phyloP scores from a whole-genome alignment of 2,888 invertebrate genomes.

The Himalopsyche tibetana region DNA sequence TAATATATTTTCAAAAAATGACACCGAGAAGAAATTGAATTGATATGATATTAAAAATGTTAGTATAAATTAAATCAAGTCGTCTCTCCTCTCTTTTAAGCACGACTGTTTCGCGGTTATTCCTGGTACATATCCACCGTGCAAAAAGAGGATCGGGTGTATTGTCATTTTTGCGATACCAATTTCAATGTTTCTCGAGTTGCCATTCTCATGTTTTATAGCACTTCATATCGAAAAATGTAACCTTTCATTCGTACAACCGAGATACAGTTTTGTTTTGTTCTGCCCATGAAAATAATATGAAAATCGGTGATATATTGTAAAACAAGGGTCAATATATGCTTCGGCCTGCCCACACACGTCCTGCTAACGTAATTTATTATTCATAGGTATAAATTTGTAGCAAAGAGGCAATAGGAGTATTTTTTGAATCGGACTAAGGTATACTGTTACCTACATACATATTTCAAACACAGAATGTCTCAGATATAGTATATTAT shows the following conservation, averaged over 20 bases:
- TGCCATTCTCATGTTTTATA: constrained; percentile 1
- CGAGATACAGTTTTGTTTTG: constrained; percentile 43
- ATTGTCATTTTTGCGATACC: no score
- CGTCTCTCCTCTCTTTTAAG: no score
- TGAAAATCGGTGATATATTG: constrained; percentile 54
- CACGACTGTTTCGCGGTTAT: no score
- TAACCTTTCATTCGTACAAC: constrained; percentile 37
- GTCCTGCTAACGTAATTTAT: constrained; percentile 64
- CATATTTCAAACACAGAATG: constrained; percentile 28
- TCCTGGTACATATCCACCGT: no score
- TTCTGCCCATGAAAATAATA: constrained; percentile 45
- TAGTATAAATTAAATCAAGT: no score
- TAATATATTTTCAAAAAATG: no score
- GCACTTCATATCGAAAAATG: neutral
- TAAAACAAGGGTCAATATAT: constrained; percentile 59
- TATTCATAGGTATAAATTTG: constrained; percentile 65
- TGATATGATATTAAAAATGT: no score
- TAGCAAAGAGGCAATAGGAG: constrained; percentile 55
- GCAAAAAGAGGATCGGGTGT: no score
- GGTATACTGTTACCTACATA: constrained; percentile 32
- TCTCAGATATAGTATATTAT: neutral
- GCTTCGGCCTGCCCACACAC: constrained; percentile 57
- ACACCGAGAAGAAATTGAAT: no score
- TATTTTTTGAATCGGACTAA: constrained; percentile 57
- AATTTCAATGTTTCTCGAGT: constrained; percentile 3